Conservation (phyloP, 2,797 vertebrate genomes). For the Kryptolebias ocellatus region DNA sequence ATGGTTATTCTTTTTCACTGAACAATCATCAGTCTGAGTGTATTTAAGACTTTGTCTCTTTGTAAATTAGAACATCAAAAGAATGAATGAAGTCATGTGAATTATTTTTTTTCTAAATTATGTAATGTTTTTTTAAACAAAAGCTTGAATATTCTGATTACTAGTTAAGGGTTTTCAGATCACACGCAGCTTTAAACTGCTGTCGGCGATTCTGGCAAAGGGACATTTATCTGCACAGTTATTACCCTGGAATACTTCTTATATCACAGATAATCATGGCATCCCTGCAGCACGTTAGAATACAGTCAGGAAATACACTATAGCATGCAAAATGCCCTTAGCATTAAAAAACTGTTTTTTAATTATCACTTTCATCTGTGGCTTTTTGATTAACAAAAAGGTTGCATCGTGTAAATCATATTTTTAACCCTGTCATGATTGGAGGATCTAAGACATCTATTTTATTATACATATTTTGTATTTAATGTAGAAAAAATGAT, state of each 20-base stretch:
- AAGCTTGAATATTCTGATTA: conserved; percentile 1
- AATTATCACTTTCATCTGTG: not conserved
- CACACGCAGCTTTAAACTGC: conserved; percentile 19
- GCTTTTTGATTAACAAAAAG: conserved; percentile 4
- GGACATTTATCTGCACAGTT: not conserved
- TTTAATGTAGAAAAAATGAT: no score
- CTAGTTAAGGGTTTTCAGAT: conserved; percentile 2
- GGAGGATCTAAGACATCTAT: no score
- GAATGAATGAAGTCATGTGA: no score
- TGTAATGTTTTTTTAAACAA: no score
- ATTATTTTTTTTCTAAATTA: no score
- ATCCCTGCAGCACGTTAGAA: not conserved
- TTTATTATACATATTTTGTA: no score
- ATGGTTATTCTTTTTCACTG: not conserved
- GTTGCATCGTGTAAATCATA: not conserved
- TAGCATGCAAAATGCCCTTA: not conserved
- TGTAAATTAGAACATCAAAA: not conserved
- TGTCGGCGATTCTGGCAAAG: conserved; percentile 11
- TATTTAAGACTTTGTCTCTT: not conserved
- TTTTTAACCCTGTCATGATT: no score
- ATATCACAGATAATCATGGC: conserved; percentile 13
- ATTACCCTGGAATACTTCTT: conserved; percentile 5
- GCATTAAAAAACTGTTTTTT: no score
- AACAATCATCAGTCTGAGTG: conserved; percentile 5
- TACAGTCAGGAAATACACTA: no score